Percentiles rank a stretch among this genome's conserved stretches.
Conservation (phyloP, 1,140 invertebrate genomes). For the Sitodiplosis mosellana region DNA sequence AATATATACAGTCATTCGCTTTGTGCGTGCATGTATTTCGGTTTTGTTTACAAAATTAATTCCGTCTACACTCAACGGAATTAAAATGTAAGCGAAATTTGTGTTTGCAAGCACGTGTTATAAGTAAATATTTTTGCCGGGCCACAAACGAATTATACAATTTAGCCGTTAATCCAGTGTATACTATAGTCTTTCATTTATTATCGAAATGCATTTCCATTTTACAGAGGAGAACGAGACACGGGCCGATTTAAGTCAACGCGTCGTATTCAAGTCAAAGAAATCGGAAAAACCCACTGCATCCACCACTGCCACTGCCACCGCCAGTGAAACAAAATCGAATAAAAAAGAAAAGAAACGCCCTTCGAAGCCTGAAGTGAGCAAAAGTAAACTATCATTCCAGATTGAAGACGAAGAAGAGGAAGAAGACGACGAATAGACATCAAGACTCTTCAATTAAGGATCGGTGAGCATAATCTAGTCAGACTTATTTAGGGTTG, state of each 20-base stretch:
- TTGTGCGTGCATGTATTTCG: no score
- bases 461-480: neutral
- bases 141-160: neutral
- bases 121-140: neutral
- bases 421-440: neutral
- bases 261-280: constrained; percentile 17
- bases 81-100: neutral
- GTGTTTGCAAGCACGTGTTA: neutral
- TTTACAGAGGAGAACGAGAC: constrained; percentile 17
- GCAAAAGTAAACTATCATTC: constrained; percentile 1
- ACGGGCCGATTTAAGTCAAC: constrained; percentile 17
- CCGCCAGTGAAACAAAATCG: neutral
- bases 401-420: neutral
- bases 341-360: neutral
- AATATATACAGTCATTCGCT: no score
- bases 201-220: neutral
- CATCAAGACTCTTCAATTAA: neutral
- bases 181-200: neutral
- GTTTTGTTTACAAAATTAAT: no score
- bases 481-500: no score
- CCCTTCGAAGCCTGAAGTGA: neutral
- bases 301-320: neutral
- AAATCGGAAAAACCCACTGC: constrained; percentile 7
- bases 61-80: neutral
- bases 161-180: neutral